Base-by-base conservation (phyloP, 1,140 invertebrate genomes). In the Parapsyche elsis region DNA sequence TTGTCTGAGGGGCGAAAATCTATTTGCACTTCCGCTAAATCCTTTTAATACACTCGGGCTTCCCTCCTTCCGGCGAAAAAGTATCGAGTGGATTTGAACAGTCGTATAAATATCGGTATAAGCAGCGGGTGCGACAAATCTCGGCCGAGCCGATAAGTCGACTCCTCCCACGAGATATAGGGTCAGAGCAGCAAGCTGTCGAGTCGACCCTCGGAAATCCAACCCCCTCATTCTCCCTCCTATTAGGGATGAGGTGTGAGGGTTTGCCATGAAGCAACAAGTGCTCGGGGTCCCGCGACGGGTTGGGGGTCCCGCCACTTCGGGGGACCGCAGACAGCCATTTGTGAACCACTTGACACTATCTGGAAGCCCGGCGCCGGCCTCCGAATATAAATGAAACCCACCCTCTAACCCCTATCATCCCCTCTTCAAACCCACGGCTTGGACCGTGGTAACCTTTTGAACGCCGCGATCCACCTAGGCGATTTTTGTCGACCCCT, bases 301-400 rank as follows among this genome's bases (percentile, higher is more conserved):
- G 10, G n/a, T n/a, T n/a, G n/a, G n/a, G 67, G 5, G 71, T 9
- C 71, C 64, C 21, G 5, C 45, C 30, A 21, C 12, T 5, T 26
- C 19, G 14, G 61, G 24, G 70, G 70, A 75, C 73, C 73, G 46
- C 49, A 49, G 38, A 67, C 21, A 23, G 38, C n/a, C 71, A 38
- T 44, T 26, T 73, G 30, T 23, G 14, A 53, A 45, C 46, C 71
- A 30, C 23, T 44, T 44, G 71, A 75, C 71, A 75, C 71, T 75
- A 75, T 75, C 71, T 53, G 71, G 21, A 1, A 16, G 71, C 38
- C 70, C 21, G 19, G 19, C 61, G 30, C 24, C 71, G 71, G 44
- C n/a, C 9, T 53, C 49, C 49, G 71, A 71, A 75, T 75, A 75
- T 53, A 75, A 75, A 75, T 75, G 71, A 53, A 75, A 14, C 49